phyloP scores from a whole-genome alignment of 1,140 invertebrate genomes.

The Prorops nasuta region DNA sequence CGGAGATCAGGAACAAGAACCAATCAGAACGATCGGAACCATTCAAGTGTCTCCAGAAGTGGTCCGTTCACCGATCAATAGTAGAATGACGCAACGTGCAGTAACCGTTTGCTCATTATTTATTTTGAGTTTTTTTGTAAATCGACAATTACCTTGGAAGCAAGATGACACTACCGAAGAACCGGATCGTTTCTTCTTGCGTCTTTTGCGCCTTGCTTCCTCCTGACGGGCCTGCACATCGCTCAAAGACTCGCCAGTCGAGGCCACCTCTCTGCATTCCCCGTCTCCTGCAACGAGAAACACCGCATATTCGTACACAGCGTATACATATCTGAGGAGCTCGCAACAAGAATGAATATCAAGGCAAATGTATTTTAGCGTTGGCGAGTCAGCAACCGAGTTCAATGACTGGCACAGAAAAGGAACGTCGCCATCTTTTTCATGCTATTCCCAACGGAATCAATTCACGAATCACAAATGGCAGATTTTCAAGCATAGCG shows the following conservation, averaged over 20 bases:
- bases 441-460: too few relatives aligned
- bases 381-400: too few relatives aligned
- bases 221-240: slow-evolving; percentile 68
- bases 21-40: too few relatives aligned
- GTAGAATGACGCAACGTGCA: neutral
- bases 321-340: too few relatives aligned
- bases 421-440: slow-evolving; percentile 40
- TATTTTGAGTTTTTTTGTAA: too few relatives aligned
- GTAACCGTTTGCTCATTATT: neutral
- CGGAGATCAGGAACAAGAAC: too few relatives aligned
- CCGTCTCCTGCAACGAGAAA: slow-evolving; percentile 39
- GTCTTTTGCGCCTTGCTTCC: slow-evolving; percentile 79
- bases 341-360: too few relatives aligned
- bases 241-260: slow-evolving; percentile 47
- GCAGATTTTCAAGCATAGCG: too few relatives aligned
- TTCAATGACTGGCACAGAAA: slow-evolving; percentile 53
- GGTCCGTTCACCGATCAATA: neutral
- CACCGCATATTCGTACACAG: too few relatives aligned
- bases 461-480: too few relatives aligned
- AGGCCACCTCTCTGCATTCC: slow-evolving; percentile 37
- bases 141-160: slow-evolving; percentile 86
- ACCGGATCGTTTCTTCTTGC: slow-evolving; percentile 84
- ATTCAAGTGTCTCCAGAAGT: neutral
- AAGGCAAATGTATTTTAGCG: too few relatives aligned
- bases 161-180: slow-evolving; percentile 83